Base-by-base conservation (phyloP, 2,888 invertebrate genomes). In the Cylindroiulus punctatus region DNA sequence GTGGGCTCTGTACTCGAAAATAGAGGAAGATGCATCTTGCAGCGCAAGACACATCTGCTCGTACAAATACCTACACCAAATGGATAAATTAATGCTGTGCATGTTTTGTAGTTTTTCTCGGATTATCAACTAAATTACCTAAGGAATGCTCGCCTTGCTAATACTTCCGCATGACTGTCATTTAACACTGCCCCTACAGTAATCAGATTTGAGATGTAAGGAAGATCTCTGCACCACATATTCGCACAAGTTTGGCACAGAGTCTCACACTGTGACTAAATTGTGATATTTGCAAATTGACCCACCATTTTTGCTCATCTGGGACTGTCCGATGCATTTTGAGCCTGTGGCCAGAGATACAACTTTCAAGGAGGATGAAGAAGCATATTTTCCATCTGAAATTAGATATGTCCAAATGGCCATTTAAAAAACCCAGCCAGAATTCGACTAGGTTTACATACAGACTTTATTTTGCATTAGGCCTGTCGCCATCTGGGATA, bases 151-250 rank as follows among this genome's bases (percentile, higher is more conserved):
- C 98, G 93, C 88, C 98, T 93, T 8, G 96, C 95, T 85, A 98
- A 91, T 36, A 97, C 93, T 92, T 98, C 98, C 0, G 98, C 97
- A 92, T 98, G 98, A 65, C 96, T 96, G 91, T 98, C 98, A 90
- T 96, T 96, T 19, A 98, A 89, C 87, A 95, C 92, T 52, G 52
- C 52, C 17, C 52, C 52, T 52, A 19, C 17, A 52, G 52, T 52
- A 52, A 19, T 17, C 12, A 17, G 14, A 17, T 19, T 52, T 52
- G 52, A 17, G 19, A 52, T n/a, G n/a, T n/a, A n/a, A n/a, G n/a
- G n/a, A n/a, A n/a, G n/a, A n/a, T n/a, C n/a, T n/a, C n/a, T n/a
- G n/a, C n/a, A n/a, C n/a, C n/a, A n/a, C n/a, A n/a, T n/a, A n/a
- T n/a, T n/a, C n/a, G n/a, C n/a, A n/a, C n/a, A n/a, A n/a, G n/a